These are phyloP conservation scores for Branchipolynoe longqiensis DNA, from an alignment of 2,888 invertebrate species.

Conservation along the genomic window DNA sequence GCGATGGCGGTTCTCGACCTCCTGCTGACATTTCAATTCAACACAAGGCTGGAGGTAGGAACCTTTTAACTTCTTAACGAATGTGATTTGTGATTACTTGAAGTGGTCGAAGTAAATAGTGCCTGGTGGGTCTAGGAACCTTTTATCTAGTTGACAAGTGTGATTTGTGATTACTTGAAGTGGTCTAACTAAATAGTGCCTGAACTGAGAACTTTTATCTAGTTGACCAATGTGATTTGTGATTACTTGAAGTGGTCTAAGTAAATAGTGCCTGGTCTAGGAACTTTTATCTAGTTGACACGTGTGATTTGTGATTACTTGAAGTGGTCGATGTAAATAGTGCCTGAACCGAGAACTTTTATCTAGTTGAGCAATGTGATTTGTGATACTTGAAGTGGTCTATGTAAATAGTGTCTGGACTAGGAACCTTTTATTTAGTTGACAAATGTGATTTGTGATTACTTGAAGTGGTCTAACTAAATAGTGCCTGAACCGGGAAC, in stretches of 20 bases:
- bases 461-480: background rate
- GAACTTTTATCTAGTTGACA: background rate
- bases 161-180: background rate
- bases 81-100: background rate
- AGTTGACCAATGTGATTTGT: background rate
- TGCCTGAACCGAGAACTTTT: background rate
- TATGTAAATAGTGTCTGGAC: background rate
- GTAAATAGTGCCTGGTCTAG: background rate
- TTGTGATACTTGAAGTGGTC: background rate
- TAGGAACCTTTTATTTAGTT: background rate
- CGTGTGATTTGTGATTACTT: background rate
- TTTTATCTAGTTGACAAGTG: background rate
- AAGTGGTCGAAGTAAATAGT: background rate
- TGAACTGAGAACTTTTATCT: background rate
- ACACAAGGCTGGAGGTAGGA: slow-evolving; percentile 77
- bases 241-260: background rate
- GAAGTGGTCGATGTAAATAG: background rate
- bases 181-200: background rate
- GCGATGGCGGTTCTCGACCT: slow-evolving; percentile 81
- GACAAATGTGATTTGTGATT: background rate
- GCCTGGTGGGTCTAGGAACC: background rate
- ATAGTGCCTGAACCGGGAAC: background rate
- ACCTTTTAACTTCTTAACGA: background rate
- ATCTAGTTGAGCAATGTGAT: background rate
- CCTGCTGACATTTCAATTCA: slow-evolving; percentile 81